phyloP scores from a whole-genome alignment of 92 coral and sea anemone species.

The Pocillopora meandrina region DNA sequence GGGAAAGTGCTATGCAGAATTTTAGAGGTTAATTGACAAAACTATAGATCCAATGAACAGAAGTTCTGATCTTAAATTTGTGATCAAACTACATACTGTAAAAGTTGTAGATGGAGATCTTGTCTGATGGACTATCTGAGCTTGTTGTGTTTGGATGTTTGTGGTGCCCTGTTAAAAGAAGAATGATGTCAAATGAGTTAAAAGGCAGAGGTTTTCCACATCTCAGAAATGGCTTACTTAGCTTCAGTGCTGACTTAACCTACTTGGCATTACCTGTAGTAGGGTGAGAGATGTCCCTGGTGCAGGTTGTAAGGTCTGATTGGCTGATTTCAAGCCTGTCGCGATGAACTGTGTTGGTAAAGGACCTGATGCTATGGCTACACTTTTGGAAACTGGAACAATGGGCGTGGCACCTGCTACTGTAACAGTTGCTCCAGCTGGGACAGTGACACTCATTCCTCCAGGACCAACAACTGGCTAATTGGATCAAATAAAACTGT shows the following conservation, averaged over 20 bases:
- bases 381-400: conserved; percentile 75
- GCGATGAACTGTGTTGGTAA: conserved; percentile 92
- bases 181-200: no score
- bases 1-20: no score
- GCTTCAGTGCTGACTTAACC: no score
- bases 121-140: conserved; percentile 79
- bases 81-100: conserved; percentile 61
- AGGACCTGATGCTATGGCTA: conserved; percentile 65
- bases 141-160: conserved; percentile 82
- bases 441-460: conserved; percentile 75
- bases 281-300: conserved; percentile 83
- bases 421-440: conserved; percentile 84
- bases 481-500: neutral
- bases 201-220: no score
- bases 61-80: neutral
- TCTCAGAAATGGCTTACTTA: no score
- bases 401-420: conserved; percentile 89
- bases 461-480: conserved; percentile 86
- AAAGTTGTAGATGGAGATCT: conserved; percentile 88
- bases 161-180: conserved; percentile 48
- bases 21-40: neutral
- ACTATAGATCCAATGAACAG: neutral
- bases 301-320: conserved; percentile 90
- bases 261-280: conserved; percentile 72
- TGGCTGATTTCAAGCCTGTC: conserved; percentile 80